phyloP scores from a whole-genome alignment of 2,797 vertebrate species.

The Epinephelus coioides region DNA sequence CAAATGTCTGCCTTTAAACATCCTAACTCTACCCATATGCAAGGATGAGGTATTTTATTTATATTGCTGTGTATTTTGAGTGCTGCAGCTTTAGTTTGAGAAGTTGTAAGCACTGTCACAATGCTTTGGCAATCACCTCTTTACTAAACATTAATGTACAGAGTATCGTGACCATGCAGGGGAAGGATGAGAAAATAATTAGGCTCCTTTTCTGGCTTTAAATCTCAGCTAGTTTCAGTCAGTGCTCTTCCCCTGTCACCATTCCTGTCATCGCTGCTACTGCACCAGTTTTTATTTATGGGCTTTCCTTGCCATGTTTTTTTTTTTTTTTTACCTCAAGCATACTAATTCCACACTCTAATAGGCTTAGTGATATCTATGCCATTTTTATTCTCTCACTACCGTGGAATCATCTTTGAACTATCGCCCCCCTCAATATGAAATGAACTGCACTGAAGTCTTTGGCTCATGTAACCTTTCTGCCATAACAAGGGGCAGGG shows the following conservation, averaged over 20 bases:
- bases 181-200: constrained; percentile 48
- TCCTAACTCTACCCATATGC: constrained; percentile 6
- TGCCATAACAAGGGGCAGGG: neutral
- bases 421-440: constrained; percentile 1
- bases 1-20: constrained; percentile 36
- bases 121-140: constrained; percentile 31
- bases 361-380: constrained; percentile 33
- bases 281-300: constrained; percentile 76
- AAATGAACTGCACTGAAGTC: constrained; percentile 9
- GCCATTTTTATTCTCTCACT: constrained; percentile 32
- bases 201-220: constrained; percentile 51
- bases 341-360: constrained; percentile 53
- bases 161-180: constrained; percentile 10
- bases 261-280: constrained; percentile 60
- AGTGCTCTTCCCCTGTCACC: constrained; percentile 61
- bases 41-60: constrained; percentile 24
- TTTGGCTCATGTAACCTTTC: constrained; percentile 6
- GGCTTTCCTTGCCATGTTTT: constrained; percentile 33
- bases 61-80: constrained; percentile 15
- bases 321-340: constrained; percentile 28
- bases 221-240: constrained; percentile 62
- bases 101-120: constrained; percentile 23
- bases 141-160: constrained; percentile 15
- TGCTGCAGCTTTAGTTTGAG: constrained; percentile 16
- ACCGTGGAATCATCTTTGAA: constrained; percentile 23